A percentile compares a stretch with the other conserved stretches of the same genome.
Evolutionary conservation across 2,888 invertebrate genomes (phyloP).

Genomic region (Rhagonycha lutea): DNA sequence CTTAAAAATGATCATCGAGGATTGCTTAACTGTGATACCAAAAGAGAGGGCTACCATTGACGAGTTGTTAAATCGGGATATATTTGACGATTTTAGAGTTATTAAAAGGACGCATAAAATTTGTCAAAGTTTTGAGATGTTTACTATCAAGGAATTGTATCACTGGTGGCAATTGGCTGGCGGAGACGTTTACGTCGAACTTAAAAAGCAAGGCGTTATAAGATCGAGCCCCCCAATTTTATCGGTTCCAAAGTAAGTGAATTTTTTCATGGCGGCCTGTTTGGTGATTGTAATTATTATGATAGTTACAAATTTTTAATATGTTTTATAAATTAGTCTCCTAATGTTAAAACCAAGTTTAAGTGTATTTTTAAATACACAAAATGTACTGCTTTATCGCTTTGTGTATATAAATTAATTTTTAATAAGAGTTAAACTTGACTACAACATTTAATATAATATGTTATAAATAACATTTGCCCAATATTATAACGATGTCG

Average conservation of each 20-base stretch:
- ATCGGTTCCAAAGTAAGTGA: slow-evolving; percentile 73
- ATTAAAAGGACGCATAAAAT: slow-evolving; percentile 43
- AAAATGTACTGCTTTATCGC: too few relatives aligned
- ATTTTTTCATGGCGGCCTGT: background rate
- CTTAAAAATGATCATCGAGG: slow-evolving; percentile 67
- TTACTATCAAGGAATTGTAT: slow-evolving; percentile 80
- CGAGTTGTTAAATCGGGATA: slow-evolving; percentile 60
- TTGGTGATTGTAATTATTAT: too few relatives aligned
- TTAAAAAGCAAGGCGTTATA: slow-evolving; percentile 89
- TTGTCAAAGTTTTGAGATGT: slow-evolving; percentile 47
- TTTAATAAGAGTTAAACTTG: too few relatives aligned
- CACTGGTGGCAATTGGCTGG: slow-evolving; percentile 96
- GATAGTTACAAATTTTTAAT: too few relatives aligned
- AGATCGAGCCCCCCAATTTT: slow-evolving; percentile 83
- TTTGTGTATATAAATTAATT: too few relatives aligned
- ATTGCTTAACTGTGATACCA: slow-evolving; percentile 72
- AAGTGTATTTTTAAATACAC: too few relatives aligned
- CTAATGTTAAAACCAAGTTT: too few relatives aligned
- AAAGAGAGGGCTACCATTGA: slow-evolving; percentile 64
- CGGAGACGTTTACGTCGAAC: slow-evolving; percentile 87
- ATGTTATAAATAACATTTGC: too few relatives aligned
- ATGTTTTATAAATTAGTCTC: too few relatives aligned
- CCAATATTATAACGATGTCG: too few relatives aligned
- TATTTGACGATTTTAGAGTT: slow-evolving; percentile 57
- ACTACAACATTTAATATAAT: too few relatives aligned